These are phyloP conservation scores for Acromyrmex heyeri DNA, from an alignment of 1,140 invertebrate species.

Conservation along the genomic window DNA sequence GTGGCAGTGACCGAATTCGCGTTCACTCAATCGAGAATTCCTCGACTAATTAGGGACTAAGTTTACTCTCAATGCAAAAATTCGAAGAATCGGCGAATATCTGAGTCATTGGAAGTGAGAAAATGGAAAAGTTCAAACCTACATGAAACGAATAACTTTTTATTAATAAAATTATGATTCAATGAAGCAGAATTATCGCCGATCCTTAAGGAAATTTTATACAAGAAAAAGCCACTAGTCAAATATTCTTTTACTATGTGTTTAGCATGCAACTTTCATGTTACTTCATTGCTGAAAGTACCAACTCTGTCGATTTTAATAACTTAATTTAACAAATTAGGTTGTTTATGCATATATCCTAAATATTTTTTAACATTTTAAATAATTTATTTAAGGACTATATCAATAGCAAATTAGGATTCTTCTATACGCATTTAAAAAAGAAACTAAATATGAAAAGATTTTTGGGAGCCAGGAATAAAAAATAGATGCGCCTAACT, in stretches of 20 bases:
- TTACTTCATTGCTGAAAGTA: background rate
- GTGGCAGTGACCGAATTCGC: slow-evolving; percentile 64
- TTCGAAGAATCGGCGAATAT: slow-evolving; percentile 12
- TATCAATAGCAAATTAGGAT: background rate
- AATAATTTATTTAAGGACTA: slow-evolving; percentile 7
- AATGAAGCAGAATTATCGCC: background rate
- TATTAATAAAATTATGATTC: background rate
- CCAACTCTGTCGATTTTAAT: background rate
- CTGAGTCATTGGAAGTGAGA: background rate
- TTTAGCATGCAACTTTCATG: background rate
- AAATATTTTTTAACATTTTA: background rate
- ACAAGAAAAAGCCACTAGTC: background rate
- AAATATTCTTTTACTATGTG: background rate
- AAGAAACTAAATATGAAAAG: background rate
- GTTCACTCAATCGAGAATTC: slow-evolving; percentile 45
- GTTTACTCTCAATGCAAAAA: background rate
- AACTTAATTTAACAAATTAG: background rate
- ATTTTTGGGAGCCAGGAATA: background rate
- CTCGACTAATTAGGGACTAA: slow-evolving; percentile 10
- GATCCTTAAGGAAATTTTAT: slow-evolving; percentile 2
- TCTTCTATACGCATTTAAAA: background rate
- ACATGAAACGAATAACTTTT: background rate
- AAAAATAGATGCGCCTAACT: slow-evolving; percentile 9
- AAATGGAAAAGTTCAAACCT: background rate
- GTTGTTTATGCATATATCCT: background rate